Evolutionary conservation across 2,113 vertebrate species (phyloP), one percentile per base, ranked within the genome.

Genomic region (Halcyon malimbica): DNA sequence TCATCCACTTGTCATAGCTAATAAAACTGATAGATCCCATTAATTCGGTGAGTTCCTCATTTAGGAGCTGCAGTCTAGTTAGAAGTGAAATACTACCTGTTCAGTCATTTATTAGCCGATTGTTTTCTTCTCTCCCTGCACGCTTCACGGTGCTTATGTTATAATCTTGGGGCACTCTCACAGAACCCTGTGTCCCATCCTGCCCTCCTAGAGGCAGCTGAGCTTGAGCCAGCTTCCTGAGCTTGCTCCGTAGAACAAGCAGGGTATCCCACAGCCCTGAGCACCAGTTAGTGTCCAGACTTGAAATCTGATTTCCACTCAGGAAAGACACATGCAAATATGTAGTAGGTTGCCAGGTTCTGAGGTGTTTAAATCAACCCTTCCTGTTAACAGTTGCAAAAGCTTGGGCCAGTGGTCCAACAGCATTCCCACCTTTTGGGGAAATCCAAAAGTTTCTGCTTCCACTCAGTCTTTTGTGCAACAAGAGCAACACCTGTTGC

Each of bases 171-270:
- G 17, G 7, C 26, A 53, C 7, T 39, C 48, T 65, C 59, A 25
- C 6, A 41, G 44, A 42, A 2, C 23, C 7, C 19, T 6, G 4
- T 46, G 26, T 35, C 46, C 28, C 0, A 0, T 11, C n/a, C 62
- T 59, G 31, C 16, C 24, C 10, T 46, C 3, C 11, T 16, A 7
- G 17, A 35, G 50, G 14, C 25, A 28, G 8, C n/a, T 59, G 63
- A 60, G 24, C 37, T 25, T 8, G 4, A 42, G 29, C 2, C 65
- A 87, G 20, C 18, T 35, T 26, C 41, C 54, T 13, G 24, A 39
- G 17, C 54, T 60, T 0, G 0, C 39, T 53, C n/a, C 8, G 5
- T 8, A 67, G 6, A 44, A 13, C 4, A 4, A n/a, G 9, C 16
- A 60, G 17, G 14, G 13, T 4, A 53, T 64, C 59, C 18, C 59